These are phyloP conservation scores for Epinephelus coioides DNA, from an alignment of 2,797 vertebrate genomes.

Conservation along the genomic window DNA sequence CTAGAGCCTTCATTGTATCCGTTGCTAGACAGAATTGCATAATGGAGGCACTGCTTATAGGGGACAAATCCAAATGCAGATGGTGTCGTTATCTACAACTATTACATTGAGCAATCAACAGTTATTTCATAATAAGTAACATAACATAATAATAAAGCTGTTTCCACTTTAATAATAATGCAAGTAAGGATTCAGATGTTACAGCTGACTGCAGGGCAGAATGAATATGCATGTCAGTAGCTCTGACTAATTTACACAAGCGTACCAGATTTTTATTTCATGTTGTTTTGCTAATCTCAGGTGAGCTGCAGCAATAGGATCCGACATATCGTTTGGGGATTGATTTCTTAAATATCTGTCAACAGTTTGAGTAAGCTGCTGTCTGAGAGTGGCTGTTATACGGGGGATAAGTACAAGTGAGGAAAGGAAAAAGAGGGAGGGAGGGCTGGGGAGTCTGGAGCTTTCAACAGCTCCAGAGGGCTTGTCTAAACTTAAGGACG, in stretches of 20 bases:
- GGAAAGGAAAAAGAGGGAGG: conserved; percentile 31
- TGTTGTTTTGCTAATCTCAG: conserved; percentile 26
- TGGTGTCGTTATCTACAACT: too few relatives aligned
- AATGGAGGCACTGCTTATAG: too few relatives aligned
- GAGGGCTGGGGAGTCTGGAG: neutral
- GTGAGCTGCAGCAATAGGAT: conserved; percentile 14
- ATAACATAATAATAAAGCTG: too few relatives aligned
- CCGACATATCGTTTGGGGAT: conserved; percentile 10
- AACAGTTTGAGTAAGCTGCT: conserved; percentile 31
- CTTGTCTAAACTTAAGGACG: conserved; percentile 42
- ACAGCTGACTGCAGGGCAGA: neutral
- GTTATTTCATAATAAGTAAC: neutral
- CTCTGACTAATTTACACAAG: conserved; percentile 1
- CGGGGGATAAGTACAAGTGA: conserved; percentile 25
- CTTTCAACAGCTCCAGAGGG: conserved; percentile 43
- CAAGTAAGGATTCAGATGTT: neutral
- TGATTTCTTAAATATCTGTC: conserved; percentile 41
- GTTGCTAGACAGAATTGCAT: too few relatives aligned
- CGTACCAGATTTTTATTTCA: conserved; percentile 6
- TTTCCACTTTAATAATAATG: too few relatives aligned
- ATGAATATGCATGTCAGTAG: conserved; percentile 6
- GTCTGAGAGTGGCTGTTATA: neutral
- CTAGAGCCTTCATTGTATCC: too few relatives aligned
- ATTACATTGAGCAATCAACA: too few relatives aligned
- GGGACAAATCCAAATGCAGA: too few relatives aligned